Evolutionary conservation across 1,140 invertebrate genomes (phyloP).

Genomic region (Hylaeus volcanicus): DNA sequence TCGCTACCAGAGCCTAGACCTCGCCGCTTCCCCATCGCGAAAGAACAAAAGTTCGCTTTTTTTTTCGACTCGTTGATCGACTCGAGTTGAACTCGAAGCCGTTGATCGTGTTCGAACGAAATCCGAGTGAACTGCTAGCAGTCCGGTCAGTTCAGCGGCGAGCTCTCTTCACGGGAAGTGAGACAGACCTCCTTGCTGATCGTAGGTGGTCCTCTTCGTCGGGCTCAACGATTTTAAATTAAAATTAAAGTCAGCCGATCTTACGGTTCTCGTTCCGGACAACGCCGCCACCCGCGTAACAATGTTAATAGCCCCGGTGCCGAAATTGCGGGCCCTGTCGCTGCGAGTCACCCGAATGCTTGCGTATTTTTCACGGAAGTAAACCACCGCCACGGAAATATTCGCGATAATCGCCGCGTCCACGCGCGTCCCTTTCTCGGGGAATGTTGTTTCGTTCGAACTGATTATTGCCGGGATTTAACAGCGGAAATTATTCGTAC

Average conservation of each 20-base stretch:
- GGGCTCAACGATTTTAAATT: constrained; percentile 78
- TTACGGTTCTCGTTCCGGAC: constrained; percentile 68
- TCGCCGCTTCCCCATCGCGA: neutral
- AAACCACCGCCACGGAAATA: neutral
- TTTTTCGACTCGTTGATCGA: constrained; percentile 44
- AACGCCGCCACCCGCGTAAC: constrained; percentile 73
- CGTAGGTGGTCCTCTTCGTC: constrained; percentile 76
- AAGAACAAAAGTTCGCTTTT: constrained; percentile 4
- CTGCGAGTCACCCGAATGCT: constrained; percentile 11
- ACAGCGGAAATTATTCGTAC: neutral
- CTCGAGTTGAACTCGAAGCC: constrained; percentile 54
- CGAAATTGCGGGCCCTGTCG: constrained; percentile 69
- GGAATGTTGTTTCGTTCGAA: constrained; percentile 9
- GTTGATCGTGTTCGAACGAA: constrained; percentile 55
- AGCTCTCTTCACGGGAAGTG: constrained; percentile 57
- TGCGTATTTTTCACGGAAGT: constrained; percentile 10
- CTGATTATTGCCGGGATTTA: constrained; percentile 13
- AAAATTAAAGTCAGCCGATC: constrained; percentile 77
- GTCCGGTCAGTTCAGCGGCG: constrained; percentile 44
- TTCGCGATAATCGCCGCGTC: neutral
- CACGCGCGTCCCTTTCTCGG: neutral
- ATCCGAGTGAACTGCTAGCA: constrained; percentile 54
- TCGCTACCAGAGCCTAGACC: neutral
- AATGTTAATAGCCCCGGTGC: constrained; percentile 72
- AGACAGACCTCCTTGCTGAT: constrained; percentile 66